These are phyloP conservation scores for Semaprochilodus insignis DNA, from an alignment of 2,797 vertebrate species.

Conservation along the genomic window DNA sequence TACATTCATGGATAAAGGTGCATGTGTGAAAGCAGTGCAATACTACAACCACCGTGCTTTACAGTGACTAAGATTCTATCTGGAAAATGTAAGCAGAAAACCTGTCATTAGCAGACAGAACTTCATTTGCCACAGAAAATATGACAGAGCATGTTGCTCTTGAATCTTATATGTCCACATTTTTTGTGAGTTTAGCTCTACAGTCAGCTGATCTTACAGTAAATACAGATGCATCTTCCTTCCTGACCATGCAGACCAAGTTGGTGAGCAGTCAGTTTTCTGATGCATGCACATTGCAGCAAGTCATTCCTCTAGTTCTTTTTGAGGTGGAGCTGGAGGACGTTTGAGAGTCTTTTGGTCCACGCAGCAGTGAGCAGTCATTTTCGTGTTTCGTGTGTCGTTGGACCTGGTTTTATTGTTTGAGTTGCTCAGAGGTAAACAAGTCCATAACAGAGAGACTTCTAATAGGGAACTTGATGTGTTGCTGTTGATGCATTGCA, in stretches of 20 bases:
- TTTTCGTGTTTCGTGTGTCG: too few species aligned
- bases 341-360: too few species aligned
- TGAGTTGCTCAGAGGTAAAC: too few species aligned
- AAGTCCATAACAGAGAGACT: too few species aligned
- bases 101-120: background rate
- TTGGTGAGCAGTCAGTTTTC: background rate
- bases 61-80: too few species aligned
- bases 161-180: background rate
- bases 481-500: too few species aligned
- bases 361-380: too few species aligned
- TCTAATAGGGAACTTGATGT: too few species aligned
- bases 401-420: too few species aligned
- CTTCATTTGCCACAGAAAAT: background rate
- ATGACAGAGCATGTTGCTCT: background rate
- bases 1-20: too few species aligned
- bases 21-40: too few species aligned
- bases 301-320: background rate
- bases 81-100: background rate
- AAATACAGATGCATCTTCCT: background rate
- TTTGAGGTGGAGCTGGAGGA: background rate
- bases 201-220: slow-evolving; percentile 9
- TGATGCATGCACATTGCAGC: background rate
- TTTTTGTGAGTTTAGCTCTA: background rate
- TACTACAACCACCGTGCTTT: too few species aligned
- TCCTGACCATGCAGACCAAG: background rate